Base-by-base conservation (phyloP, 2,888 invertebrate species). In the Campaea margaritaria region DNA sequence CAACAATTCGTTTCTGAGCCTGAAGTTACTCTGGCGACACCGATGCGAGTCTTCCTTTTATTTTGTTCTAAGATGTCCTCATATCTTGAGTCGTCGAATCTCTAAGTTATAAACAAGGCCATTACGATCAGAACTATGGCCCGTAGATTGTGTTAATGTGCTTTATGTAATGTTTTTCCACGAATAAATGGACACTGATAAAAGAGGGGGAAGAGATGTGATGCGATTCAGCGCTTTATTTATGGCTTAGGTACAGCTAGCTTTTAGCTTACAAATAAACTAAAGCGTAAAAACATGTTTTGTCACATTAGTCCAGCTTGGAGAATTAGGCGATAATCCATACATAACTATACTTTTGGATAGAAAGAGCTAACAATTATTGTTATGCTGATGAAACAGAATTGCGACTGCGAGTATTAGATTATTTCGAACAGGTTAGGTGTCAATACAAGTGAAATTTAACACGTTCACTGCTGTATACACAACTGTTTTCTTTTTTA, bases 121-220 rank as follows among this genome's bases (percentile, higher is more conserved):
- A 83, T 89, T 86, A 89, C 83, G 80, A 87, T 85, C 83, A 87
- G 79, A 87, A 84, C 85, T 85, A 87, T 77, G 73, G 83, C 78
- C 75, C 82, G 78, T 85, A 86, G 83, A 86, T 88, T 79, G 82
- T 75, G 82, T 80, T 86, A 86, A 87, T 86, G 85, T 77, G 70
- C 72, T 75, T 31, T 9, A 77, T 73, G 78, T 79, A 77, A 81
- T 74, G 75, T 74, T 78, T 21, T 67, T 74, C 71, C 62, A 69
- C 69, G 74, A 81, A 83, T 79, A 83, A 82, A 81, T 75, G 72
- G 76, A 69, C 72, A 69, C 63, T 69, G 71, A 68, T 71, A 68
- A 70, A 65, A 41, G 43, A 51, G 38, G 59, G 61, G 48, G 13
- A 55, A 47, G 31, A 21, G 21, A 21, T n/a, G n/a, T 43, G 43